These are phyloP conservation scores for Hirtodrosophila cameraria DNA, from an alignment of 2,888 invertebrate species.

Conservation along the genomic window DNA sequence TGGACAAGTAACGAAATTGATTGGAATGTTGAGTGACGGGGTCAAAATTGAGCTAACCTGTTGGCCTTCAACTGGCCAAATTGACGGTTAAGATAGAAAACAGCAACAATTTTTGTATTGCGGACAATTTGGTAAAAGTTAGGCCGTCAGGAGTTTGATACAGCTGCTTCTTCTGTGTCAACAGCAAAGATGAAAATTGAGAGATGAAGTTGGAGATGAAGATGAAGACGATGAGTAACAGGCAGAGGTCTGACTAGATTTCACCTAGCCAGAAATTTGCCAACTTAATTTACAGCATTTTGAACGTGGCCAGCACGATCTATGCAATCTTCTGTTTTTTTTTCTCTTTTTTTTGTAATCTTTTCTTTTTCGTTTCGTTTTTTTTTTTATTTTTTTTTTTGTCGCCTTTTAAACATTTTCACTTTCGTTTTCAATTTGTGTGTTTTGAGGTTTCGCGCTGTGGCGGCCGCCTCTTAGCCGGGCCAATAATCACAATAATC, in stretches of 20 bases:
- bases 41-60: constrained; percentile 35
- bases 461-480: constrained; percentile 35
- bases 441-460: constrained; percentile 67
- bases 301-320: constrained; percentile 54
- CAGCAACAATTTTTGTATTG: neutral
- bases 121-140: constrained; percentile 39
- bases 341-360: constrained; percentile 28
- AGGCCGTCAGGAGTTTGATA: constrained; percentile 10
- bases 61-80: constrained; percentile 26
- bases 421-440: constrained; percentile 77
- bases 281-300: constrained; percentile 76
- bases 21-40: constrained; percentile 29
- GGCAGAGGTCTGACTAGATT: constrained; percentile 38
- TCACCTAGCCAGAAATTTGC: constrained; percentile 70
- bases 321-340: constrained; percentile 61
- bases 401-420: constrained; percentile 62
- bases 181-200: constrained; percentile 19
- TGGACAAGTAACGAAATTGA: constrained; percentile 25
- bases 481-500: constrained; percentile 79
- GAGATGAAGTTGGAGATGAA: constrained; percentile 4
- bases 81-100: constrained; percentile 18
- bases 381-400: constrained; percentile 20
- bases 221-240: constrained; percentile 7
- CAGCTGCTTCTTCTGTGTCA: constrained; percentile 16
- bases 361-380: constrained; percentile 8